Percentiles rank a stretch among this genome's conserved stretches.
These are phyloP conservation scores for Zaprionus davidi DNA, from an alignment of 1,140 invertebrate species.

Conservation along the genomic window DNA sequence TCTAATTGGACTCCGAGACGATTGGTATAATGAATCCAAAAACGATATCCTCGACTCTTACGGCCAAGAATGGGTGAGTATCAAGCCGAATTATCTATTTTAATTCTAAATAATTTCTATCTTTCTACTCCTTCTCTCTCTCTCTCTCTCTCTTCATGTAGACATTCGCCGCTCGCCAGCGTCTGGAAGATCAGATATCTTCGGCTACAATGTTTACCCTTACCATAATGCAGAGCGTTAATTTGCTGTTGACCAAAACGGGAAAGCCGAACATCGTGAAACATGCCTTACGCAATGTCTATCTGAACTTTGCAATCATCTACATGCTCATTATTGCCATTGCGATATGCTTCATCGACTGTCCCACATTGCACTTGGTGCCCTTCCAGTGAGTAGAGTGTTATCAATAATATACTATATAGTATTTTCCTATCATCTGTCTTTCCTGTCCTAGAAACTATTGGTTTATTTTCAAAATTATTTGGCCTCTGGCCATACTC, in stretches of 20 bases:
- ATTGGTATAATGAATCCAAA: slow-evolving; percentile 33
- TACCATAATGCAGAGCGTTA: slow-evolving; percentile 52
- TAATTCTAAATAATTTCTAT: too few relatives aligned
- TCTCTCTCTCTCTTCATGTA: slow-evolving; percentile 8
- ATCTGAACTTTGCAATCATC: slow-evolving; percentile 16
- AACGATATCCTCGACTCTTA: slow-evolving; percentile 52
- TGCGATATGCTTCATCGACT: slow-evolving; percentile 7
- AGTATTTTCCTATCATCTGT: neutral
- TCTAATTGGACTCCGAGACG: slow-evolving; percentile 8
- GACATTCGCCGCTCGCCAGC: slow-evolving; percentile 15
- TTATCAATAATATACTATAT: neutral
- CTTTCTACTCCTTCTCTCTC: too few relatives aligned
- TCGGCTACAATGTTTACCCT: slow-evolving; percentile 29
- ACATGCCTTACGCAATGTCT: slow-evolving; percentile 52
- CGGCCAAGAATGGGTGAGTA: slow-evolving; percentile 65
- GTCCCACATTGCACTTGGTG: neutral
- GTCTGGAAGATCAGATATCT: slow-evolving; percentile 25
- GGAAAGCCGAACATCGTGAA: slow-evolving; percentile 39
- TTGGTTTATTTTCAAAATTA: slow-evolving; percentile 7
- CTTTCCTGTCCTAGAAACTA: neutral
- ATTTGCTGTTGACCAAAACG: slow-evolving; percentile 53
- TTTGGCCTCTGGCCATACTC: slow-evolving; percentile 33
- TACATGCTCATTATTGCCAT: slow-evolving; percentile 30
- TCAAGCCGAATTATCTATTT: neutral
- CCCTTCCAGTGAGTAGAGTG: slow-evolving; percentile 13